Evolutionary conservation across 2,797 vertebrate genomes (phyloP), one percentile per base, ranked within the genome.

Genomic region (Fistularia commersonii): DNA sequence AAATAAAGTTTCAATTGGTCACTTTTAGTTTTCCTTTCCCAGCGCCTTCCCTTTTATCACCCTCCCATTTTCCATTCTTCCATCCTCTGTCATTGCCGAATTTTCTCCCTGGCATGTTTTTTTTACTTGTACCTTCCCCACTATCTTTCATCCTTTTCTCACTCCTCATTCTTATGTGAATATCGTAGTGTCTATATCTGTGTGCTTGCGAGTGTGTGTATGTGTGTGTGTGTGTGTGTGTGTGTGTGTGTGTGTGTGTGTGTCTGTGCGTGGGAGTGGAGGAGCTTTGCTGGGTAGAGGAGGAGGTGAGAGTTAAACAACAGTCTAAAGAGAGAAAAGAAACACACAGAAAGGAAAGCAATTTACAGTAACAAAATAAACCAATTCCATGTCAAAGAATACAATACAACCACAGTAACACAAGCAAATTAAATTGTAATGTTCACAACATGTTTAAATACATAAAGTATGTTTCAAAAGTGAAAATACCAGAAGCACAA

Each of bases 311-410:
- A 72, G 66, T 69, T 41, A 61, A 61, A 49, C 58, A 49, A 58
- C 23, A 54, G 62, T 66, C 62, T 72, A 70, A 66, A 54, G 33
- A 61, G 57, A 57, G 48, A 64, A 48, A 51, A 61, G 48, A 72
- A 51, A 54, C 32, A 47, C 40, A 53, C 10, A 55, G 40, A 48
- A 51, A 64, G 63, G 61, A 61, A 61, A 55, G 64, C 32, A 72
- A 54, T 78, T 82, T 82, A 77, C 71, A 73, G 66, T 67, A 77
- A 83, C 77, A 79, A 83, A 77, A 80, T 72, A 74, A 59, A 60
- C 64, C 1, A 74, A 74, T 88, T 86, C 54, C 79, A 76, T 79
- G 65, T 52, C 34, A 9, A 9, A 23, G 32, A 42, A 10, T 42
- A 42, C 5, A 31, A 23, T n/a, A 41, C 3, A 41, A 35, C 15